Evolutionary conservation across 2,888 invertebrate species (phyloP).

Genomic region (Trilocha varians): DNA sequence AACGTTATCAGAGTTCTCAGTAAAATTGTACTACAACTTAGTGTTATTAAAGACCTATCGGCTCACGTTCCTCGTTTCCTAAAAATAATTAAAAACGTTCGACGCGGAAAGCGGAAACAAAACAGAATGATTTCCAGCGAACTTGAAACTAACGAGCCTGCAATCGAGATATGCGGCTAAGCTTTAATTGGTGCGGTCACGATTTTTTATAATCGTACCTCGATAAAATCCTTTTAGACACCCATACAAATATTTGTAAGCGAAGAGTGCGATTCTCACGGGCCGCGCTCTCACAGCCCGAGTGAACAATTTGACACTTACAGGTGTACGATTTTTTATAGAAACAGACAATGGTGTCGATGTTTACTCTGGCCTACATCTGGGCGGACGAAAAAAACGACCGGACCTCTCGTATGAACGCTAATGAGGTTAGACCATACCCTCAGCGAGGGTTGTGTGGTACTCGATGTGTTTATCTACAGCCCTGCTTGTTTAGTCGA

Average conservation of each 20-base stretch:
- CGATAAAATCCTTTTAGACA: constrained; percentile 9
- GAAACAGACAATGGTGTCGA: constrained; percentile 48
- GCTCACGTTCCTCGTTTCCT: constrained; percentile 1
- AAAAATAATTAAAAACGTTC: constrained; percentile 3
- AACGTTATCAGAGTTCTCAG: not conserved
- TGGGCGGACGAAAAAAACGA: constrained; percentile 63
- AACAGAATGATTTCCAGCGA: constrained; percentile 2
- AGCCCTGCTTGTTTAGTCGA: constrained; percentile 32
- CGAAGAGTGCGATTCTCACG: constrained; percentile 51
- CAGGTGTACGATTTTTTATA: constrained; percentile 70
- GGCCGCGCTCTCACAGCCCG: constrained; percentile 45
- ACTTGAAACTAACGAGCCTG: constrained; percentile 3
- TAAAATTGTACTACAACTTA: not conserved
- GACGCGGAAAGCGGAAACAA: constrained; percentile 5
- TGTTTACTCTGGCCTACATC: constrained; percentile 66
- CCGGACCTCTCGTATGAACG: constrained; percentile 65
- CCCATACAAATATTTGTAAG: constrained; percentile 24
- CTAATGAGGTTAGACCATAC: constrained; percentile 50
- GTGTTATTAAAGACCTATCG: not conserved
- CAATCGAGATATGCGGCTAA: constrained; percentile 3
- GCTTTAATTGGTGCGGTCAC: constrained; percentile 5
- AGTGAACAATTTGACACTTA: constrained; percentile 73
- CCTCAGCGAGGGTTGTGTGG: not conserved
- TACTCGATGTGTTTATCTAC: constrained; percentile 49
- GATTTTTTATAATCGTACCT: constrained; percentile 2